Conservation (phyloP, 2,888 invertebrate species). For the Oegoconia quadripuncta region DNA sequence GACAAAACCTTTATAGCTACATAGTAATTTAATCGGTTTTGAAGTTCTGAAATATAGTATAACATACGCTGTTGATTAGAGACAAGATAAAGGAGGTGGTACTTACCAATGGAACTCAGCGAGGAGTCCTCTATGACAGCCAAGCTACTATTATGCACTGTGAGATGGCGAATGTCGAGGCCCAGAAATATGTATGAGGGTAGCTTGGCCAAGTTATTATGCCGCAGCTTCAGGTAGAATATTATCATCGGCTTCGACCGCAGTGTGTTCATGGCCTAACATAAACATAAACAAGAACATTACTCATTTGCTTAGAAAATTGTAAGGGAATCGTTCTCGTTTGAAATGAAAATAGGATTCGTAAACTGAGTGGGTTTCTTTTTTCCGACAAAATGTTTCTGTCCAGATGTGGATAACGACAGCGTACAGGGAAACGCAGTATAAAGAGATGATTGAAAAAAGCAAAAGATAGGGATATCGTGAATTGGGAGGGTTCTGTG, state of each 20-base stretch:
- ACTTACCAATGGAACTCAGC: constrained; percentile 90
- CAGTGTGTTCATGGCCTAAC: constrained; percentile 88
- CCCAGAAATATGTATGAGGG: constrained; percentile 93
- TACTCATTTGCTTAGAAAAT: not conserved
- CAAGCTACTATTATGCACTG: constrained; percentile 92
- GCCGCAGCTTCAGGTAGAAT: constrained; percentile 92
- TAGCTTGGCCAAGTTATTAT: constrained; percentile 90
- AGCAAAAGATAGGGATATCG: no score
- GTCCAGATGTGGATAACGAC: no score
- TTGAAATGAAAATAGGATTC: no score
- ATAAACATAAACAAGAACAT: constrained; percentile 8
- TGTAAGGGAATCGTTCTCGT: no score
- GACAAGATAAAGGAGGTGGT: not conserved
- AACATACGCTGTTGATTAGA: no score
- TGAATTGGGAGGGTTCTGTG: no score
- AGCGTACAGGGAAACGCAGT: no score
- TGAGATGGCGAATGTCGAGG: constrained; percentile 91
- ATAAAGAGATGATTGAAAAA: no score
- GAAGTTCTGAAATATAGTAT: not conserved
- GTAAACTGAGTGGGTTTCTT: no score
- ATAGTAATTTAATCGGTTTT: not conserved
- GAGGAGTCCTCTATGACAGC: constrained; percentile 93
- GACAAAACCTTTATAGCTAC: no score
- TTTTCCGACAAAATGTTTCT: no score
- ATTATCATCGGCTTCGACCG: constrained; percentile 90